Base-by-base conservation (phyloP, 2,888 invertebrate genomes). In the Drepana falcataria region DNA sequence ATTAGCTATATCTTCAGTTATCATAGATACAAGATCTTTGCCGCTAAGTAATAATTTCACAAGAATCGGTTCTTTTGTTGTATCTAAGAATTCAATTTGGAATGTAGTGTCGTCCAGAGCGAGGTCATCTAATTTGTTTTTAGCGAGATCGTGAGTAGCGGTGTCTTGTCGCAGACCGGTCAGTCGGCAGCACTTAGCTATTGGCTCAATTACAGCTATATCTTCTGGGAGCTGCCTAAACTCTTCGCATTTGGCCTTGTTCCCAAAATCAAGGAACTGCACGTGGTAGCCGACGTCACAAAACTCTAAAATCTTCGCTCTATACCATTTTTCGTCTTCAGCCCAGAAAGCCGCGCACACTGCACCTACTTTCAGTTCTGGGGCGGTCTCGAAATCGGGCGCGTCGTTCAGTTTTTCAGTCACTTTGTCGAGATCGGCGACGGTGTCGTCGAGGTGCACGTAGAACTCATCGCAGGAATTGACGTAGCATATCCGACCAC, bases 391-490 rank as follows among this genome's bases (percentile, higher is more conserved):
- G 57, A 93, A 93, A 53, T 87, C 86, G 1, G 89, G 82, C 3
- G 92, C 91, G n/a, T 82, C 78, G 4, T 83, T 75, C 60, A 95
- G 81, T 61, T 87, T 90, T 48, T 93, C 92, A 0, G 92, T 91
- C n/a, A 95, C 91, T 69, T 92, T 92, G 68, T 94, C 93, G 4
- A 95, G 77, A 59, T 92, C 92, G 1, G 89, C 73, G 0, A 91
- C 81, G 9, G 91, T 86, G 53, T 92, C 92, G 51, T 93, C 93
- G 48, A 93, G 81, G 63, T 95, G 96, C 4, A 96, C 89, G 85
- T 95, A 96, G 75, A 96, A 96, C 62, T 96, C 95, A 35, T 93
- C 92, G 0, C 94, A 92, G 0, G 94, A 93, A 68, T 94, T 93
- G 1, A 93, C 88, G 66, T 94, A 94, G 68, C 94, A 94, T 1